A percentile compares a stretch with the other conserved stretches of the same genome.
Evolutionary conservation across 1,140 invertebrate genomes (phyloP).

Genomic region (Ceratosolen solmsi): DNA sequence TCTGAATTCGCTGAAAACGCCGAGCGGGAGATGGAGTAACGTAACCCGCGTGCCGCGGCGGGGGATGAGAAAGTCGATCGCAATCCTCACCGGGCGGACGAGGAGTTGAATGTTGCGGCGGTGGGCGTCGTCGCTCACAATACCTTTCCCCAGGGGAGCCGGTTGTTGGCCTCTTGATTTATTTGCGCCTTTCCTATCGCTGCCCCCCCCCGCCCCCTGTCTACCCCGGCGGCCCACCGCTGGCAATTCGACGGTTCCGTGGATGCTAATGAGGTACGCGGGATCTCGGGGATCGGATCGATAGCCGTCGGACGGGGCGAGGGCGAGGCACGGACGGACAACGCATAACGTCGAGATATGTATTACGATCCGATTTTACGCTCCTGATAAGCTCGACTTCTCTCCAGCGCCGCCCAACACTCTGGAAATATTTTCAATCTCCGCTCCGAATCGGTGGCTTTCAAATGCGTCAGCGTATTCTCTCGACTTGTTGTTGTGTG

Average conservation of each 20-base stretch:
- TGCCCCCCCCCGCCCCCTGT: too few species aligned
- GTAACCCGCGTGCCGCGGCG: neutral
- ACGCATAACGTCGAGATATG: too few species aligned
- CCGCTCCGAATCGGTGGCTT: neutral
- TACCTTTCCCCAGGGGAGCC: neutral
- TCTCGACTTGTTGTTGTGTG: too few species aligned
- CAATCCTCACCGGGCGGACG: neutral
- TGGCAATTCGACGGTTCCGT: conserved; percentile 3
- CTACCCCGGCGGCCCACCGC: too few species aligned
- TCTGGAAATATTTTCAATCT: neutral
- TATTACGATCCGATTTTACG: too few species aligned
- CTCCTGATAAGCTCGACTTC: neutral
- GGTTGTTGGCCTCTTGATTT: conserved; percentile 18
- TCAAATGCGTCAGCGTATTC: neutral
- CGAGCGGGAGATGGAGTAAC: neutral
- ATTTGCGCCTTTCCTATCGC: neutral
- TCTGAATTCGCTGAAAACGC: neutral
- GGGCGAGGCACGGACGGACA: too few species aligned
- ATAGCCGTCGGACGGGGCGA: too few species aligned
- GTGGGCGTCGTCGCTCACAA: conserved; percentile 26
- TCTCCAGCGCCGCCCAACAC: too few species aligned
- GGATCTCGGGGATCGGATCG: neutral
- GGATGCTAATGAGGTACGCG: neutral
- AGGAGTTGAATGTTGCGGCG: conserved; percentile 5
- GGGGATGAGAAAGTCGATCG: conserved; percentile 35